Base-by-base conservation (phyloP, 2,113 vertebrate genomes). In the Eudyptes chrysolophus region DNA sequence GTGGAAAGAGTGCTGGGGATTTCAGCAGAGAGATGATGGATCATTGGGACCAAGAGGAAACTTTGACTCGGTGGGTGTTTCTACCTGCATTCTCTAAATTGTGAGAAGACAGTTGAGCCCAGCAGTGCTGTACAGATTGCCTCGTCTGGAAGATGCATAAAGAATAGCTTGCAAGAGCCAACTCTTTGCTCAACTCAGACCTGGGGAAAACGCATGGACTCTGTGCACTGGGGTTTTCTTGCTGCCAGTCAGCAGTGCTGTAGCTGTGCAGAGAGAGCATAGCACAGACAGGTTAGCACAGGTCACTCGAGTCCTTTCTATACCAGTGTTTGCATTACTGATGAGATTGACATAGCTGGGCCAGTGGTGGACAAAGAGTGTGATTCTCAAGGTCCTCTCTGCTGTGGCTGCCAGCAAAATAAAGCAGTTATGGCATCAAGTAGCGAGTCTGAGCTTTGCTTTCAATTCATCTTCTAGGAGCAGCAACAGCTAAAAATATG, bases 291-390 rank as follows among this genome's bases (percentile, higher is more conserved):
- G 84, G 57, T 68, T 79, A 91, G 74, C 57, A 13, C 46, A 42
- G 76, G 76, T 54, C 80, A 10, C 74, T 87, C 14, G 0, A 34
- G 64, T 36, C 80, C 68, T 90, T 94, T 94, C 85, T 88, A 25
- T 60, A 89, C 48, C 55, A 40, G 55, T 32, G 64, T 90, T 94
- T 92, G 86, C 87, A 55, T 86, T 92, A 29, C 80, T 92, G 91
- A 90, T 92, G 87, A 89, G 91, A 94, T 94, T 70, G 92, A 72
- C n/a, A 26, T 91, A 82, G 87, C 86, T 89, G 72, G 80, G 84
- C 90, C 74, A 36, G 66, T 29, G 64, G 70, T 93, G 90, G 76
- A 79, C 87, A 92, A 90, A 93, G 58, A 48, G 46, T 3, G 18
- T 72, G 52, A 77, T 90, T 94, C 58, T 83, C 76, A 72, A 80